These are phyloP conservation scores for Ormia ochracea DNA, from an alignment of 2,888 invertebrate genomes.

Conservation along the genomic window DNA sequence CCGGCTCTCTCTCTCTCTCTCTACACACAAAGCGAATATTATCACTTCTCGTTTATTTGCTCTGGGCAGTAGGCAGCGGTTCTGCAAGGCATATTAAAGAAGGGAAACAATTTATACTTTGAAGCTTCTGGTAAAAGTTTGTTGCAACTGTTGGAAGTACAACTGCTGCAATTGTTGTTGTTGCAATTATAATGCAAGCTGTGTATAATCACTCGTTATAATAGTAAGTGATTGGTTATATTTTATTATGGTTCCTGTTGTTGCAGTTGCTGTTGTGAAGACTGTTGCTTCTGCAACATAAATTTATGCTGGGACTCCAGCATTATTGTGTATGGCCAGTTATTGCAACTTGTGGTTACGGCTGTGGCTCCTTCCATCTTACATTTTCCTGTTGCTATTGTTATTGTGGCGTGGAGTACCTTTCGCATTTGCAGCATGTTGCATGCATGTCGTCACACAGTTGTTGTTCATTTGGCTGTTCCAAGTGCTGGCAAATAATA, in stretches of 20 bases:
- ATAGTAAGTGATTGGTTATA: slow-evolving; percentile 54
- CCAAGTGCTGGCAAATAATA: slow-evolving; percentile 26
- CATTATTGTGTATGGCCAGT: slow-evolving; percentile 48
- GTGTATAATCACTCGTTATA: slow-evolving; percentile 58
- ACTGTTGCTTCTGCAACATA: slow-evolving; percentile 39
- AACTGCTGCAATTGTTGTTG: slow-evolving; percentile 7
- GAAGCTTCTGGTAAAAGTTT: background rate
- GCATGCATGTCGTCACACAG: slow-evolving; percentile 41
- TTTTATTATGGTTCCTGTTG: slow-evolving; percentile 29
- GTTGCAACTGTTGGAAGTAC: slow-evolving; percentile 7
- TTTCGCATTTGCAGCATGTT: slow-evolving; percentile 49
- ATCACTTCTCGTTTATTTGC: too few species aligned
- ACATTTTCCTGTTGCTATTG: slow-evolving; percentile 2
- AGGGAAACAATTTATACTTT: background rate
- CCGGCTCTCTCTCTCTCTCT: too few species aligned
- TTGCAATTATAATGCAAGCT: slow-evolving; percentile 47
- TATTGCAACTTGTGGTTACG: background rate
- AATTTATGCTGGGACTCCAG: slow-evolving; percentile 55
- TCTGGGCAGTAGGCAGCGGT: too few species aligned
- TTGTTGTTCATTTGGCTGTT: slow-evolving; percentile 34
- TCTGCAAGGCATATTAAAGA: background rate
- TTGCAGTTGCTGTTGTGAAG: background rate
- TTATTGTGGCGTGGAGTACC: slow-evolving; percentile 18
- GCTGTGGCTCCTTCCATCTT: background rate
- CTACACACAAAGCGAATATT: too few species aligned